Base-by-base conservation (phyloP, 2,113 vertebrate genomes). In the Pollachius pollachius region DNA sequence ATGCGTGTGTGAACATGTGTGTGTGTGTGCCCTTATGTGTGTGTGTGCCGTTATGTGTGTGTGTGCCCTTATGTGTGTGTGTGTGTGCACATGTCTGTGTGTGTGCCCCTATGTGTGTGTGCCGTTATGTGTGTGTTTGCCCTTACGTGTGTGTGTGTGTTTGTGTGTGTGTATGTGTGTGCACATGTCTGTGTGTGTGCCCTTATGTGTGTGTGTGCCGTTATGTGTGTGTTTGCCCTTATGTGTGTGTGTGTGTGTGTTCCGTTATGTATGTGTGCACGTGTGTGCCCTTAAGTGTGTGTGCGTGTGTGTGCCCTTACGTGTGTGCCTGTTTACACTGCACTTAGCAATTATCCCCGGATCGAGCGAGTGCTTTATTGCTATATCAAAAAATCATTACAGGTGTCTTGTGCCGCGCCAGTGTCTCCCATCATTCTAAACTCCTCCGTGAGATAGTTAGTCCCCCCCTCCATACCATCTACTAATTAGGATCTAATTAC, bases 401-500 rank as follows among this genome's bases (percentile, higher is more conserved):
- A 88, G 87, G 82, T 88, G 86, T 74, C 37, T 80, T 56, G 72
- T 76, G 77, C 87, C 83, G 70, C 54, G 83, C 37, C 74, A 72
- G 3, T 18, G 11, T 18, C 21, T 65, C 87, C 73, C 74, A 71
- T 85, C 85, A 11, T 7, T 85, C 83, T 65, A 25, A 41, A 62
- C 78, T 60, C 64, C 76, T 57, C 64, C 79, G 83, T 87, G 81
- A 87, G 88, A 80, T 87, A 87, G 34, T 7, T 82, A 65, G 80
- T 88, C 85, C 84, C 82, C 83, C 80, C 76, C 79, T 73, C 83
- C 84, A 89, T 91, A 93, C 91, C 92, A 92, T 91, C 91, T 86
- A 90, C 93, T 97, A 95, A 98, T 96, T 97, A 96, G 94, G 89
- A 93, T 92, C 92, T 97, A 94, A 97, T 98, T 96, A 97, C 94